These are phyloP conservation scores for Phoxinus dragarum DNA, from an alignment of 2,797 vertebrate genomes.

Conservation along the genomic window DNA sequence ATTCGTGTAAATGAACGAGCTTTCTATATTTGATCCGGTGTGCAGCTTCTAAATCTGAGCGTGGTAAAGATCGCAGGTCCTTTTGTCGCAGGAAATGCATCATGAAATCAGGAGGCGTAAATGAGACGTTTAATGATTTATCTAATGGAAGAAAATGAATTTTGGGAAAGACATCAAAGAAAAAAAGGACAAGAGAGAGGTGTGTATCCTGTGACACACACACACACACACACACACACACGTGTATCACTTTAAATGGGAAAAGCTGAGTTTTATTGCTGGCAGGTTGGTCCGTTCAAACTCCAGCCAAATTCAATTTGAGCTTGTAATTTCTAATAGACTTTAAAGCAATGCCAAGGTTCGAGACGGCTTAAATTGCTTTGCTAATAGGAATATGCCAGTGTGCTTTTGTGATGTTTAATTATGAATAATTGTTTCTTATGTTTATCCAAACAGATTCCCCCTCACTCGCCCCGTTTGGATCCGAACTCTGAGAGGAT, in stretches of 20 bases:
- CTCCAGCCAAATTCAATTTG: slow-evolving; percentile 70
- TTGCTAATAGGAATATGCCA: slow-evolving; percentile 74
- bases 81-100: slow-evolving; percentile 11
- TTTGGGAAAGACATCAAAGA: slow-evolving; percentile 62
- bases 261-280: slow-evolving; percentile 68
- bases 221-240: slow-evolving; percentile 16
- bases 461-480: slow-evolving; percentile 64
- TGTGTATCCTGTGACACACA: slow-evolving; percentile 31
- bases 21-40: not conserved
- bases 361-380: slow-evolving; percentile 75
- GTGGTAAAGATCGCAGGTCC: not conserved
- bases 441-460: slow-evolving; percentile 76
- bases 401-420: slow-evolving; percentile 79
- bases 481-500: slow-evolving; percentile 64
- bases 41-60: not conserved
- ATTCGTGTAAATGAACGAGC: not conserved
- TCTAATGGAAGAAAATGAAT: slow-evolving; percentile 53
- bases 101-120: slow-evolving; percentile 26
- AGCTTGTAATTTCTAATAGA: slow-evolving; percentile 73
- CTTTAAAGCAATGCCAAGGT: slow-evolving; percentile 78
- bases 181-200: slow-evolving; percentile 26
- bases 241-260: slow-evolving; percentile 18
- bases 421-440: slow-evolving; percentile 83
- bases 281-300: slow-evolving; percentile 68
- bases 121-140: slow-evolving; percentile 40